Evolutionary conservation across 2,888 invertebrate genomes (phyloP).

Genomic region (Leptinotarsa juncta): DNA sequence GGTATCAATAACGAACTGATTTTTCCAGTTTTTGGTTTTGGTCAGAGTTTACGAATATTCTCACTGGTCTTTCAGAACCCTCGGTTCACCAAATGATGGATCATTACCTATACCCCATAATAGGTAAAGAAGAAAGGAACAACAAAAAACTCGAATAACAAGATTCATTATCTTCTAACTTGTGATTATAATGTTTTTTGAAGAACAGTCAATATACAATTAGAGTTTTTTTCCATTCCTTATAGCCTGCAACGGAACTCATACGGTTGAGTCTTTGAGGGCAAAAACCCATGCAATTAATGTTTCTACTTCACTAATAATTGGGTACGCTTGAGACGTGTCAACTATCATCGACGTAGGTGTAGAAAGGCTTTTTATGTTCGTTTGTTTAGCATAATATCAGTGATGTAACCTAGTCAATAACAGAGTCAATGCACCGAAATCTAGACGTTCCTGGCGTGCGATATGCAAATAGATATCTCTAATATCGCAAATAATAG

Average conservation of each 20-base stretch:
- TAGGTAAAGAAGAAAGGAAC: no score
- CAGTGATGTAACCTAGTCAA: conserved; percentile 8
- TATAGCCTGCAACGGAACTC: background rate
- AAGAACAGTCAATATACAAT: background rate
- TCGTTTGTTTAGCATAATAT: conserved; percentile 21
- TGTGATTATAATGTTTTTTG: background rate
- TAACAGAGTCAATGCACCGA: conserved; percentile 16
- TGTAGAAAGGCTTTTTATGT: background rate
- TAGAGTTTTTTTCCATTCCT: background rate
- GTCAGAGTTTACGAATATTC: no score
- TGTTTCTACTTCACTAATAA: conserved; percentile 8
- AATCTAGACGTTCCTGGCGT: background rate
- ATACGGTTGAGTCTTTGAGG: background rate
- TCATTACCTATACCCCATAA: no score
- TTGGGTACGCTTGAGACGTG: background rate
- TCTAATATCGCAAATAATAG: conserved; percentile 42
- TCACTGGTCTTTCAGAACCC: no score
- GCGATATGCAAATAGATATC: conserved; percentile 28
- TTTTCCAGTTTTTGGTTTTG: no score
- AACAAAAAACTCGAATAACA: no score
- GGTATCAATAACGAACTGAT: no score
- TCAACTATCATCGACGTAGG: conserved; percentile 13
- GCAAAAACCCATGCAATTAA: conserved; percentile 14
- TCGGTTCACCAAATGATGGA: no score
- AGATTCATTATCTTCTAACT: no score